These are phyloP conservation scores for Dryococelus australis DNA, from an alignment of 2,888 invertebrate genomes.

Conservation along the genomic window DNA sequence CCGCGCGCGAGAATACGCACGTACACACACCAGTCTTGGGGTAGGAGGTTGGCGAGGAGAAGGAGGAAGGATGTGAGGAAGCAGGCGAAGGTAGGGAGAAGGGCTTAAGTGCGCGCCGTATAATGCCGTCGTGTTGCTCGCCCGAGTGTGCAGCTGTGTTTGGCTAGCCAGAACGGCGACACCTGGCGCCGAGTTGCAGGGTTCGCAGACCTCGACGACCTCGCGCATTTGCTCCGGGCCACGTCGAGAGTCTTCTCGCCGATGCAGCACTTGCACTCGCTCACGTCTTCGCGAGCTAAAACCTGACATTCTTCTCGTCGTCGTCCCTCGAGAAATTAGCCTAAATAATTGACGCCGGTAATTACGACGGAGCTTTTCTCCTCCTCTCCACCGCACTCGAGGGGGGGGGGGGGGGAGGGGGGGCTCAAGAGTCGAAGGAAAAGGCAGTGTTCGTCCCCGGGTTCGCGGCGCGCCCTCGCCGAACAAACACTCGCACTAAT, in stretches of 20 bases:
- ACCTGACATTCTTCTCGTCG: background rate
- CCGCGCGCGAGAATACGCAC: background rate
- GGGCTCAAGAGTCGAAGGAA: background rate
- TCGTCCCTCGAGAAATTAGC: conserved; percentile 23
- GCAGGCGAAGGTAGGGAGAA: background rate
- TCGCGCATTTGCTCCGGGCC: background rate
- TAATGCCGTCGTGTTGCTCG: background rate
- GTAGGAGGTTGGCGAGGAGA: background rate
- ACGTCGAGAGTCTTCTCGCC: background rate
- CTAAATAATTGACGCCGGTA: conserved; percentile 17
- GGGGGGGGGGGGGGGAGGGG: too few relatives aligned
- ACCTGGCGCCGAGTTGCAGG: background rate
- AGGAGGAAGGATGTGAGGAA: background rate
- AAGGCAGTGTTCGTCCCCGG: background rate
- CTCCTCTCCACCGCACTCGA: background rate
- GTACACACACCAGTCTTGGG: background rate
- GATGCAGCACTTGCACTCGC: background rate
- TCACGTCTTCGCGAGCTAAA: background rate
- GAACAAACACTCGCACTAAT: background rate
- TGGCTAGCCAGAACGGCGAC: background rate
- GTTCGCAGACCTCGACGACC: background rate
- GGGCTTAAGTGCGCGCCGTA: background rate
- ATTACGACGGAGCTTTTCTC: background rate
- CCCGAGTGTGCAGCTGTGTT: background rate
- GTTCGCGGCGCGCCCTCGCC: background rate